Conservation (phyloP, 2,797 vertebrate species). For the Delichon dasypus region DNA sequence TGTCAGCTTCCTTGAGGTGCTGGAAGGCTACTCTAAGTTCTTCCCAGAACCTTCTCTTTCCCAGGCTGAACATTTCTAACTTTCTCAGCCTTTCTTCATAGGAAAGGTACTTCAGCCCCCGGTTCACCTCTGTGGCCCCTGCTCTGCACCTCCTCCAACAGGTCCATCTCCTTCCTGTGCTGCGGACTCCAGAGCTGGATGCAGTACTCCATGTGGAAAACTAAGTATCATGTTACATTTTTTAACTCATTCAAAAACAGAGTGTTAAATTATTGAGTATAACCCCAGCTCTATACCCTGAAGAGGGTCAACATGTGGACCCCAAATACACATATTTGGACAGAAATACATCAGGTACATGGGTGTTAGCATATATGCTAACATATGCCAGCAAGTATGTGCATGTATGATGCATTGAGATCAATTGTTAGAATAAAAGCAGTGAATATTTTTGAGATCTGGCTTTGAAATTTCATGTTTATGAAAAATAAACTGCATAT, state of each 20-base stretch:
- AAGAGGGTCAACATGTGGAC: neutral
- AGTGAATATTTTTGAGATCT: neutral
- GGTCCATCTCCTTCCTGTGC: neutral
- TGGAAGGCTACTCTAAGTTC: neutral
- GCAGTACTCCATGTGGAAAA: neutral
- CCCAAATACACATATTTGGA: neutral
- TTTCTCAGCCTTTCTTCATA: neutral
- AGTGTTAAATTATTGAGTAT: neutral
- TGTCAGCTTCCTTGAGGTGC: no score
- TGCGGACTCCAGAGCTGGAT: neutral
- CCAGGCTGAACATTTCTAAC: neutral
- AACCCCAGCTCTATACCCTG: neutral
- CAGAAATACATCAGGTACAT: neutral
- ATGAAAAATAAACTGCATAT: neutral
- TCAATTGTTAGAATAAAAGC: neutral
- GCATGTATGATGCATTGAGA: rapidly evolving
- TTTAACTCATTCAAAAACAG: neutral
- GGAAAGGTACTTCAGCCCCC: neutral
- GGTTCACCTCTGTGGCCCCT: neutral
- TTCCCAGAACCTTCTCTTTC: neutral
- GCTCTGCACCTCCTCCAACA: neutral
- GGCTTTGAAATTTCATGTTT: neutral
- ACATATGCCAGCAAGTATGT: neutral
- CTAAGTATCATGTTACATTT: neutral
- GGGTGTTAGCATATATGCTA: neutral